These are phyloP conservation scores for Triplophysa dalaica DNA, from an alignment of 2,113 vertebrate genomes.

Conservation along the genomic window DNA sequence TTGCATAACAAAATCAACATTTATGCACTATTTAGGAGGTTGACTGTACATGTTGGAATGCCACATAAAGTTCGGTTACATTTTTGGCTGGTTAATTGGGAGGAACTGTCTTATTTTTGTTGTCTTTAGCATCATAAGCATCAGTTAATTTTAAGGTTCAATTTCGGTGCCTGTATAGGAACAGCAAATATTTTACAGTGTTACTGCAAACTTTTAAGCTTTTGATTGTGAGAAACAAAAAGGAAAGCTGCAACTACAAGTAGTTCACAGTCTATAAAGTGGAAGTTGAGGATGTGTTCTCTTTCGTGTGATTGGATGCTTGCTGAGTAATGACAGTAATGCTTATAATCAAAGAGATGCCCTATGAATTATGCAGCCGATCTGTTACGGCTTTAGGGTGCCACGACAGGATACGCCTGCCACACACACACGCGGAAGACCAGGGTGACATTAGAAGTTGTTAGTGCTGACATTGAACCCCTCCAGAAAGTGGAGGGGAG, in stretches of 20 bases:
- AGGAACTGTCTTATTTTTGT: not conserved
- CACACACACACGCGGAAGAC: not conserved
- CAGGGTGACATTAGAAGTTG: slow-evolving; percentile 31
- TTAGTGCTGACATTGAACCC: slow-evolving; percentile 35
- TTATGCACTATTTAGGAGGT: too few species aligned
- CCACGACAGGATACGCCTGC: slow-evolving; percentile 8
- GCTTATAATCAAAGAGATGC: slow-evolving; percentile 27
- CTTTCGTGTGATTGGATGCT: slow-evolving; percentile 23
- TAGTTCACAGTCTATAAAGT: not conserved
- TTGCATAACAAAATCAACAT: too few species aligned
- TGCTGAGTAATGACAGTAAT: slow-evolving; percentile 39
- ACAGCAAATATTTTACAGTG: not conserved
- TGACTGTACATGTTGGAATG: too few species aligned
- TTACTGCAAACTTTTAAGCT: not conserved
- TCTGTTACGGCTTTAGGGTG: slow-evolving; percentile 32
- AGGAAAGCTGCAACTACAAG: not conserved
- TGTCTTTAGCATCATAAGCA: not conserved
- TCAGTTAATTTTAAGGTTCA: not conserved
- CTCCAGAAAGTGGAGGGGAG: not conserved
- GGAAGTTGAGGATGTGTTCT: slow-evolving; percentile 19
- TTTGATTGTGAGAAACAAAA: not conserved
- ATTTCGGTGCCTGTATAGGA: not conserved
- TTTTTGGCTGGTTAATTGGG: not conserved
- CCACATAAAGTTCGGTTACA: too few species aligned
- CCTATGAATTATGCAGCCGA: slow-evolving; percentile 32